These are phyloP conservation scores for Therioaphis trifolii DNA, from an alignment of 2,888 invertebrate species.

Conservation along the genomic window DNA sequence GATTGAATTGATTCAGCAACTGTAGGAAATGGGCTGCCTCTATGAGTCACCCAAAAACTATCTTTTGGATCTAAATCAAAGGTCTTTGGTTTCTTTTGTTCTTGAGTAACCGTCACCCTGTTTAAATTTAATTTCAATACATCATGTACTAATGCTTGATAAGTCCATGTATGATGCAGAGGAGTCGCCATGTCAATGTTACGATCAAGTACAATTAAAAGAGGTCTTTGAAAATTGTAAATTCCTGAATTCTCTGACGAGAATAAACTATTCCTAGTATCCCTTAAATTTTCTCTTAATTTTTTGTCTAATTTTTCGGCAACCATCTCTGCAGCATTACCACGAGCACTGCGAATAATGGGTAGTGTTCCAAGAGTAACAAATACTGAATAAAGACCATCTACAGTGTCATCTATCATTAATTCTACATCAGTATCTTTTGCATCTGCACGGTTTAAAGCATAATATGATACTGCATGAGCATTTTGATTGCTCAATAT, in stretches of 20 bases:
- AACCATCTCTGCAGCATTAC: slow-evolving; percentile 98
- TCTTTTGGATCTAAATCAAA: slow-evolving; percentile 75
- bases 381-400: slow-evolving; percentile 96
- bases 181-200: slow-evolving; percentile 98
- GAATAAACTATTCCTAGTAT: slow-evolving; percentile 95
- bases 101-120: slow-evolving; percentile 78
- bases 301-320: slow-evolving; percentile 97
- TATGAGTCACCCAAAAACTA: slow-evolving; percentile 83
- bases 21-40: slow-evolving; percentile 89
- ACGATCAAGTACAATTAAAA: slow-evolving; percentile 91
- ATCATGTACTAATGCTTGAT: slow-evolving; percentile 97
- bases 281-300: slow-evolving; percentile 94
- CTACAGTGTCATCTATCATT: slow-evolving; percentile 94
- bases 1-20: slow-evolving; percentile 99
- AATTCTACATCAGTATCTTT: slow-evolving; percentile 95
- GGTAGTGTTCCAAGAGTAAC: slow-evolving; percentile 94
- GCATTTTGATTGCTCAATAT: slow-evolving; percentile 92
- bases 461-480: slow-evolving; percentile 91
- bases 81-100: slow-evolving; percentile 81
- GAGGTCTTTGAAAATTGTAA: slow-evolving; percentile 90
- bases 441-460: slow-evolving; percentile 93
- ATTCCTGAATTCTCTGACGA: slow-evolving; percentile 74
- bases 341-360: slow-evolving; percentile 91
- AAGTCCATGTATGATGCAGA: slow-evolving; percentile 99
- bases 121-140: slow-evolving; percentile 92